Evolutionary conservation across 2,113 vertebrate species (phyloP), one percentile per base, ranked within the genome.

Genomic region (Trogon surrucura): DNA sequence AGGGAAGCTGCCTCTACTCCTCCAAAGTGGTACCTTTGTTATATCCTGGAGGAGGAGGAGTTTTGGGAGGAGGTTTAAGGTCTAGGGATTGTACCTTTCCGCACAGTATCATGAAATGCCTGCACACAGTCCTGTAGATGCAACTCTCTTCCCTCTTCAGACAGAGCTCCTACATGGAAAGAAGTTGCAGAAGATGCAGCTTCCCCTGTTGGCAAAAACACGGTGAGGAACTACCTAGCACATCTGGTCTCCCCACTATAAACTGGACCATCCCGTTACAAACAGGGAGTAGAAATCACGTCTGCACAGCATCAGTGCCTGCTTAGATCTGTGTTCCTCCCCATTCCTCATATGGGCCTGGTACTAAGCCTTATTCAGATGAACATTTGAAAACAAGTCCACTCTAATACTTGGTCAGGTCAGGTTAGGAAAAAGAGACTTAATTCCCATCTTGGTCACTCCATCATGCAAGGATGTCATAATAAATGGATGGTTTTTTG

Each of bases 401-500:
- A 36, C 38, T 85, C 41, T 71, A 73, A 64, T 30, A 79, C 25
- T 77, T 73, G 7, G 30, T 79, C 56, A 77, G 41, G 47, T 85
- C 60, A 92, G 34, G 77, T 16, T 44, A 77, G 66, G 23, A 11
- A 4, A 47, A 75, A 72, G 3, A 38, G 22, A 58, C 48, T 54
- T 22, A 23, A 26, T 87, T 20, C 64, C 20, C 20, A 45, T 83
- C 56, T 48, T 38, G 36, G 51, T 26, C 30, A 27, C 17, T 61
- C 48, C 9, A 0, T 97, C 71, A 96, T 2, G 91, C 94, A 0
- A 98, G 94, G 70, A 97, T 13, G 64, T 98, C 96, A 1, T 97
- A 98, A 85, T 98, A 96, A 97, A 98, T 80, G 50, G 80, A 81
- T 47, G 97, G 97, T 18, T 97, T 97, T 91, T 88, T 96, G 7